Conservation (phyloP, 2,797 vertebrate genomes). For the Austrolebias charrua region DNA sequence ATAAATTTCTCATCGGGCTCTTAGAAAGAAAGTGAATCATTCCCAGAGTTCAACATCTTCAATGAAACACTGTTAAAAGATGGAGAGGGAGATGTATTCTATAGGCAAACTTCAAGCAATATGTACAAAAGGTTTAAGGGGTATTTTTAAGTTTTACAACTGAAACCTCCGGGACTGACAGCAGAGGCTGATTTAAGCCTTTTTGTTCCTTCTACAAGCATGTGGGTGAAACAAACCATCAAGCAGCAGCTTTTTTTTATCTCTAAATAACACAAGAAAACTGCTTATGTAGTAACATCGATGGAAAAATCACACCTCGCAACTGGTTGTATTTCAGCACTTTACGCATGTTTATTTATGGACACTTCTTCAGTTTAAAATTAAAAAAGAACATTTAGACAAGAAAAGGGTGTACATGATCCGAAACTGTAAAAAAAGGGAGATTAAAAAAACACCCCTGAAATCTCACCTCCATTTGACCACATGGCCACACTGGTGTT, state of each 20-base stretch:
- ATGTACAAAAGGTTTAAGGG: background rate
- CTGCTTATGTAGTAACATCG: background rate
- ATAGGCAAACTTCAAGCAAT: background rate
- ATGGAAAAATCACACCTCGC: background rate
- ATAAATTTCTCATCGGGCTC: background rate
- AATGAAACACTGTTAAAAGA: no score
- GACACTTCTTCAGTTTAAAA: background rate
- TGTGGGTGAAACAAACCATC: background rate
- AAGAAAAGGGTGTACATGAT: background rate
- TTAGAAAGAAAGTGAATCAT: background rate
- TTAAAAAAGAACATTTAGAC: background rate
- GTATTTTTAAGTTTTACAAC: background rate
- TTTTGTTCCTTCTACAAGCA: background rate
- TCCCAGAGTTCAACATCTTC: no score
- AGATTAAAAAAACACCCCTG: background rate
- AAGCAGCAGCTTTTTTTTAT: constrained; percentile 2
- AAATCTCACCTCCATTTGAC: constrained; percentile 23
- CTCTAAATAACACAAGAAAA: background rate
- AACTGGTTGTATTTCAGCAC: background rate
- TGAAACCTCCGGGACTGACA: background rate
- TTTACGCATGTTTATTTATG: background rate
- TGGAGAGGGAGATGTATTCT: no score
- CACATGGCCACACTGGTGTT: constrained; percentile 17
- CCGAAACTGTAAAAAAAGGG: background rate
- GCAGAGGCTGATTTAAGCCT: background rate